Evolutionary conservation across 2,888 invertebrate genomes (phyloP).

Genomic region (Acholoe squamosa): DNA sequence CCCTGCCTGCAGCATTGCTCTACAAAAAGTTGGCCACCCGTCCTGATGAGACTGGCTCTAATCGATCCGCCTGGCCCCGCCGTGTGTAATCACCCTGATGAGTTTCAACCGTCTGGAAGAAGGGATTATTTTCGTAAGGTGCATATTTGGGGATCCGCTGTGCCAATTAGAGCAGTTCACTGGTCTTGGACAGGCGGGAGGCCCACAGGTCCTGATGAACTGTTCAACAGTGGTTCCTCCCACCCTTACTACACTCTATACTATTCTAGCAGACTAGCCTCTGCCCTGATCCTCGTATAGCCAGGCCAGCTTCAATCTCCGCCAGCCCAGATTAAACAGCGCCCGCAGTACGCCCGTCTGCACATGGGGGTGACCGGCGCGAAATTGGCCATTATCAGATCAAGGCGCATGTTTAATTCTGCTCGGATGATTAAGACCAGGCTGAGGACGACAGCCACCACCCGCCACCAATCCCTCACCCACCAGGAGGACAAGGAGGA

Average conservation of each 20-base stretch:
- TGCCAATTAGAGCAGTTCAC: constrained; percentile 41
- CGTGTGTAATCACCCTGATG: constrained; percentile 53
- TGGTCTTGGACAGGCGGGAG: constrained; percentile 3
- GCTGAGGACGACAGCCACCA: constrained; percentile 13
- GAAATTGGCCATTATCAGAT: constrained; percentile 57
- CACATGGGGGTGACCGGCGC: constrained; percentile 37
- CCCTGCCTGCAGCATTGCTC: not conserved
- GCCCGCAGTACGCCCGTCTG: not conserved
- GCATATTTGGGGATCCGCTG: constrained; percentile 49
- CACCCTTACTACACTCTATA: not conserved
- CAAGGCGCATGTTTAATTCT: constrained; percentile 56
- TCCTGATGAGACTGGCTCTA: constrained; percentile 40
- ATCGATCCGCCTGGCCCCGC: constrained; percentile 35
- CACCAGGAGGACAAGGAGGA: not conserved
- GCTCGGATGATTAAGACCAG: constrained; percentile 58
- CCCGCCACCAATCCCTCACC: constrained; percentile 17
- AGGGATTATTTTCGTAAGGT: constrained; percentile 54
- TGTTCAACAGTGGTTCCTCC: not conserved
- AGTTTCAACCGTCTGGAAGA: constrained; percentile 39
- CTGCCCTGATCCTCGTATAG: not conserved
- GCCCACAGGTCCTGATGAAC: not conserved
- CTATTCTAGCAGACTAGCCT: not conserved
- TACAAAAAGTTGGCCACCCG: not conserved
- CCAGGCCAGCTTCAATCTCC: not conserved
- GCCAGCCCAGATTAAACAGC: not conserved